These are phyloP conservation scores for Potamilus streckersoni DNA, from an alignment of 1,140 invertebrate genomes.

Conservation along the genomic window DNA sequence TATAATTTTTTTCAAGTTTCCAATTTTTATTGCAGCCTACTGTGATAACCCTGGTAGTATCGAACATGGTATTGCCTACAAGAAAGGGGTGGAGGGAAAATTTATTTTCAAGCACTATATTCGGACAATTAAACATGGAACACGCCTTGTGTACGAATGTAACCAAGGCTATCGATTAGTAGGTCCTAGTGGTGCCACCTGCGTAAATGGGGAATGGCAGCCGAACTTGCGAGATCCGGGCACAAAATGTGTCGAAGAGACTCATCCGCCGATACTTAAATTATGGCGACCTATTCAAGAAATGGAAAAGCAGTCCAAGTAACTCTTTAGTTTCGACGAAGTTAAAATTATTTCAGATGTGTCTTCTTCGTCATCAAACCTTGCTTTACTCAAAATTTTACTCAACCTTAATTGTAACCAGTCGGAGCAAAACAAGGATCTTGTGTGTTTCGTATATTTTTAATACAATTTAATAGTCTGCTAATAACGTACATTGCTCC, in stretches of 20 bases:
- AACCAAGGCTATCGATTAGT: slow-evolving; percentile 87
- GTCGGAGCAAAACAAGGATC: too few species aligned
- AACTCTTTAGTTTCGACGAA: too few species aligned
- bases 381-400: too few species aligned
- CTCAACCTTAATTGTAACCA: too few species aligned
- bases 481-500: too few species aligned
- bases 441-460: too few species aligned
- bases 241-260: slow-evolving; percentile 18
- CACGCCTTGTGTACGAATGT: slow-evolving; percentile 90
- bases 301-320: too few species aligned
- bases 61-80: slow-evolving; percentile 28
- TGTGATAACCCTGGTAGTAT: slow-evolving; percentile 26
- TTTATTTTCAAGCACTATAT: slow-evolving; percentile 34
- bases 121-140: slow-evolving; percentile 31
- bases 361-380: too few species aligned
- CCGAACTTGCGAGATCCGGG: slow-evolving; percentile 66
- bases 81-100: slow-evolving; percentile 24
- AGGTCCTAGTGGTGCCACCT: slow-evolving; percentile 92
- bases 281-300: slow-evolving; percentile 14
- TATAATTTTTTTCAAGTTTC: background rate
- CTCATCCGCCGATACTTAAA: slow-evolving; percentile 24
- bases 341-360: too few species aligned
- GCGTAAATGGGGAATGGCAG: slow-evolving; percentile 88
- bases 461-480: too few species aligned
- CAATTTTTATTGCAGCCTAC: slow-evolving; percentile 12